These are phyloP conservation scores for Acrobasis suavella DNA, from an alignment of 2,888 invertebrate genomes.

Conservation along the genomic window DNA sequence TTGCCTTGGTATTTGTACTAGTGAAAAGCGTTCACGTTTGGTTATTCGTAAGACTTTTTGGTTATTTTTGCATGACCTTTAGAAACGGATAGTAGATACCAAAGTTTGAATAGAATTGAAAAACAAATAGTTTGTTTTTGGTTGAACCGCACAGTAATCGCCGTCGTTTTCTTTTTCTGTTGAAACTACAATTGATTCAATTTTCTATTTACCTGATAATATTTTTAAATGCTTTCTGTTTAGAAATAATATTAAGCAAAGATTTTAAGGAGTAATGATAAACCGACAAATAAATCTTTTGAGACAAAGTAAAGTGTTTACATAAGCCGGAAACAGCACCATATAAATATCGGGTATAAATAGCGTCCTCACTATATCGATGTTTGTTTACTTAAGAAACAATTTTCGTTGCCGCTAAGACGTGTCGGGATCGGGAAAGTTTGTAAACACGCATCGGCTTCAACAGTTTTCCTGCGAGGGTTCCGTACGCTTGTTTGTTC, in stretches of 20 bases:
- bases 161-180: slow-evolving; percentile 5
- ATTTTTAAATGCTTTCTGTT: not conserved
- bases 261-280: too few species aligned
- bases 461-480: slow-evolving; percentile 44
- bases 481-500: slow-evolving; percentile 53
- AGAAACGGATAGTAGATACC: not conserved
- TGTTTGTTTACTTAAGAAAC: slow-evolving; percentile 32
- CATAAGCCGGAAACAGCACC: slow-evolving; percentile 7
- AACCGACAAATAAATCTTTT: too few species aligned
- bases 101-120: not conserved
- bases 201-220: not conserved
- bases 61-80: not conserved
- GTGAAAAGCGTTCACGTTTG: slow-evolving; percentile 1
- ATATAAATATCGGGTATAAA: slow-evolving; percentile 17
- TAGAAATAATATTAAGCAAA: not conserved
- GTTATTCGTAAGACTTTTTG: not conserved
- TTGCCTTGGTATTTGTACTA: slow-evolving; percentile 17
- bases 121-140: slow-evolving; percentile 10
- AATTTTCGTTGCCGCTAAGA: slow-evolving; percentile 47
- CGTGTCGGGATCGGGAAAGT: slow-evolving; percentile 52
- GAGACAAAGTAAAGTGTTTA: too few species aligned
- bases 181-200: not conserved
- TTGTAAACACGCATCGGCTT: slow-evolving; percentile 55
- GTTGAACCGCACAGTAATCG: not conserved
- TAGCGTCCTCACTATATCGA: slow-evolving; percentile 15